A percentile compares a stretch with the other conserved stretches of the same genome.
Evolutionary conservation across 2,113 vertebrate species (phyloP).

Genomic region (Paedocypris sp.): DNA sequence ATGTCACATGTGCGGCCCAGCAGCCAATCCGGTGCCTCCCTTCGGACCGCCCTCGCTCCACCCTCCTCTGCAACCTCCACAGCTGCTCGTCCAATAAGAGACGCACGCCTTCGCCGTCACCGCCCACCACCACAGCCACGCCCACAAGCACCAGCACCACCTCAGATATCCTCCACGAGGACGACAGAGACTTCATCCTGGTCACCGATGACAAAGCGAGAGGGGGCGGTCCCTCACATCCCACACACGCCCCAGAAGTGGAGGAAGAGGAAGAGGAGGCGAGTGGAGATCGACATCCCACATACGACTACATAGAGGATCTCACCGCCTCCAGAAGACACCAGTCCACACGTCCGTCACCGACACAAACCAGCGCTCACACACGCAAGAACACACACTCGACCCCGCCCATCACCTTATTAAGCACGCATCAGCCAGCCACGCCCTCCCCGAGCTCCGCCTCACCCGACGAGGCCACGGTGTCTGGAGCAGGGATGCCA

Average conservation of each 20-base stretch:
- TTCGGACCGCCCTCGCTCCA: constrained; percentile 74
- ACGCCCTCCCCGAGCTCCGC: no score
- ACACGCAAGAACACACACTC: no score
- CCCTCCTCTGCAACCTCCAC: constrained; percentile 80
- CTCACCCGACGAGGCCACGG: no score
- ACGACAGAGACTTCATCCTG: constrained; percentile 38
- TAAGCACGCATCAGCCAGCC: no score
- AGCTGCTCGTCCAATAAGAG: constrained; percentile 61
- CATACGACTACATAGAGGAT: constrained; percentile 54
- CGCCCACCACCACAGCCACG: constrained; percentile 8
- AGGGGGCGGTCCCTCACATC: background rate
- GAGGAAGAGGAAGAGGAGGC: constrained; percentile 33
- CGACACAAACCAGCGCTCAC: no score
- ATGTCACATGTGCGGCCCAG: constrained; percentile 67
- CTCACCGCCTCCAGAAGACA: no score
- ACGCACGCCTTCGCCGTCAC: background rate
- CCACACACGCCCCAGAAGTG: background rate
- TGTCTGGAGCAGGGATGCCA: background rate
- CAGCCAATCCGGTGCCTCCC: constrained; percentile 63
- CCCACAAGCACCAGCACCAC: constrained; percentile 10
- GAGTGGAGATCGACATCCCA: constrained; percentile 32
- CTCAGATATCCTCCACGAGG: constrained; percentile 34
- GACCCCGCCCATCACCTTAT: no score
- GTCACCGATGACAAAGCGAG: constrained; percentile 25
- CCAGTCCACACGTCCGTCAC: no score